Base-by-base conservation (phyloP, 1,140 invertebrate genomes). In the Cotesia chilonis region DNA sequence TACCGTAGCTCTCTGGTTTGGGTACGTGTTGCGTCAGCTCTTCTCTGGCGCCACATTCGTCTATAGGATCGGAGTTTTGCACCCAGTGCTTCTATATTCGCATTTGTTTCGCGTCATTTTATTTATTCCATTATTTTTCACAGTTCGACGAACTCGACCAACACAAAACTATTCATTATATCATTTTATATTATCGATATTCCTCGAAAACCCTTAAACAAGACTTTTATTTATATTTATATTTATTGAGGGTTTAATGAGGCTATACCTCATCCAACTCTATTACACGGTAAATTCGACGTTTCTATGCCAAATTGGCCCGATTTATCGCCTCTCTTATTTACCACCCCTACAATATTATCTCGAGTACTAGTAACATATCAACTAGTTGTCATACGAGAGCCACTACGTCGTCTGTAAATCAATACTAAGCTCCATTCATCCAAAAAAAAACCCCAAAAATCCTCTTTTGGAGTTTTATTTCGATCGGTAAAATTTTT, bases 11-110 rank as follows among this genome's bases (percentile, higher is more conserved):
- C 55, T n/a, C 4, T 36, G 76, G 76, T 61, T 75, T 28, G 28
- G 28, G 78, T 79, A 83, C 80, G 77, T 83, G 81, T 83, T 82
- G 81, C 82, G 81, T 82, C 82, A 83, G 80, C 77, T 79, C 78
- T 77, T 77, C 80, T 70, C 75, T 81, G 79, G 81, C 81, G 81
- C 80, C 81, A 80, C 80, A 80, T 68, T 68, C 37, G 66, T 73
- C 54, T 57, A n/a, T 9, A 36, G 10, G 17, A 61, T 5, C 5
- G 7, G 60, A 63, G 36, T 63, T 63, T 65, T 52, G 20, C 12
- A 7, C 17, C 14, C 38, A 14, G 20, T 6, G 41, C 41, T 47
- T 38, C 17, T 65, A 20, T 65, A 65, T 65, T 65, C 38, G 41
- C 41, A 51, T 28, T 65, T 65, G 38, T 65, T 65, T 65, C 63